phyloP scores from a whole-genome alignment of 1,140 invertebrate genomes.

The Drosophila quadrilineata region DNA sequence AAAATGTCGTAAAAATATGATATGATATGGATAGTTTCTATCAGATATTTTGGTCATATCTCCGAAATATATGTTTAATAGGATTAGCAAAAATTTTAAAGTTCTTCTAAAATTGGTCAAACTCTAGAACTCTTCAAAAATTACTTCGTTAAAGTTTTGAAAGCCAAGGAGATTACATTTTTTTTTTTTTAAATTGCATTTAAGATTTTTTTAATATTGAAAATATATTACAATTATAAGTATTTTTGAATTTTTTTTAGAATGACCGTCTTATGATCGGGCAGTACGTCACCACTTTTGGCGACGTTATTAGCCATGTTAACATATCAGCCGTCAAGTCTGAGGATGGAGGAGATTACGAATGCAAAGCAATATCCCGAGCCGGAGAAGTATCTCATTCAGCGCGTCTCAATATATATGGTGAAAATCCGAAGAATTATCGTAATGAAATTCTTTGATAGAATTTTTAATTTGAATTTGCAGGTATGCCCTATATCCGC shows the following conservation, averaged over 20 bases:
- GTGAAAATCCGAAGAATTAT: too few relatives aligned
- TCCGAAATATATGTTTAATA: too few relatives aligned
- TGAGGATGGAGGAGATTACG: conserved; percentile 88
- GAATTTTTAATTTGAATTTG: neutral
- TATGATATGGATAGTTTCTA: too few relatives aligned
- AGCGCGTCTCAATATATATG: conserved; percentile 86
- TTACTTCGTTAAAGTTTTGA: too few relatives aligned
- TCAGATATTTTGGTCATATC: too few relatives aligned
- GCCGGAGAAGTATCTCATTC: conserved; percentile 85
- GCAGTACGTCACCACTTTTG: conserved; percentile 85
- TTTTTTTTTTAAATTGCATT: too few relatives aligned
- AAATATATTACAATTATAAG: neutral
- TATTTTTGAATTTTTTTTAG: conserved; percentile 37
- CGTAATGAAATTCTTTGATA: neutral
- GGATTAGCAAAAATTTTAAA: too few relatives aligned
- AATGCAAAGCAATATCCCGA: conserved; percentile 86
- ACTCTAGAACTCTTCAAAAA: too few relatives aligned
- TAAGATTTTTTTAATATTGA: neutral
- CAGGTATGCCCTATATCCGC: conserved; percentile 86
- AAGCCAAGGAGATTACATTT: too few relatives aligned
- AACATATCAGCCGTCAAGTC: conserved; percentile 87
- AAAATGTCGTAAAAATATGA: too few relatives aligned
- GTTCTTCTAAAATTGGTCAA: too few relatives aligned
- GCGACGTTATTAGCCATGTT: conserved; percentile 88
- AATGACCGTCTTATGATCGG: conserved; percentile 86